phyloP scores from a whole-genome alignment of 1,140 invertebrate genomes.

The Glossosoma conforme region DNA sequence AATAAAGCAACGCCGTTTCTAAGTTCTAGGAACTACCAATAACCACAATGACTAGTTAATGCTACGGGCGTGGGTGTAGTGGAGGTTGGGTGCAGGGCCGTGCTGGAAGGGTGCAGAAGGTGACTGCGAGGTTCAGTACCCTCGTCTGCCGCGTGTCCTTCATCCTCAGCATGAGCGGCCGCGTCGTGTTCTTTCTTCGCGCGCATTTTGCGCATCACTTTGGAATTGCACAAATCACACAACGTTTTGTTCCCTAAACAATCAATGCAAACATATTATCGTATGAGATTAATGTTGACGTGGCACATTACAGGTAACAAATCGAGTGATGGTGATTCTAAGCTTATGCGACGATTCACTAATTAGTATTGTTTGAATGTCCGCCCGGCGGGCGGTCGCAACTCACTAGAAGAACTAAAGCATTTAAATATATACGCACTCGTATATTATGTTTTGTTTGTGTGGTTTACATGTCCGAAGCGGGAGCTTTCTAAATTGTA shows the following conservation, averaged over 20 bases:
- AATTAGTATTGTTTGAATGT: too few relatives aligned
- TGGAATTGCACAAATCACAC: slow-evolving; percentile 74
- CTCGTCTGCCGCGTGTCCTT: slow-evolving; percentile 43
- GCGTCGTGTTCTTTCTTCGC: slow-evolving; percentile 57
- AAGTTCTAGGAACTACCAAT: too few relatives aligned
- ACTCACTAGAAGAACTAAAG: too few relatives aligned
- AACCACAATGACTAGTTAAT: too few relatives aligned
- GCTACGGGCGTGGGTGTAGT: neutral
- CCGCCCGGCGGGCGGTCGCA: too few relatives aligned
- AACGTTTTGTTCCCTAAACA: slow-evolving; percentile 77
- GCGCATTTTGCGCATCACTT: slow-evolving; percentile 60
- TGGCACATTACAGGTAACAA: neutral
- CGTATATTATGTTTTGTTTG: too few relatives aligned
- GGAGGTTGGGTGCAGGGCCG: neutral
- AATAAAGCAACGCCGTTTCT: too few relatives aligned
- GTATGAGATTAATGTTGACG: neutral
- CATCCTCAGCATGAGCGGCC: slow-evolving; percentile 48
- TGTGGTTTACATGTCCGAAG: too few relatives aligned
- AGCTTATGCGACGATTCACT: neutral
- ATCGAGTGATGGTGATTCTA: neutral
- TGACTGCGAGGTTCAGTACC: slow-evolving; percentile 40
- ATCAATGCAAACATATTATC: slow-evolving; percentile 18
- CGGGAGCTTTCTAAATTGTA: too few relatives aligned
- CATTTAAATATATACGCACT: too few relatives aligned
- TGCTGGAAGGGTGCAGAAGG: neutral